Evolutionary conservation across 2,888 invertebrate genomes (phyloP), one percentile per base, ranked within the genome.

Genomic region (Hybos culiciformis): DNA sequence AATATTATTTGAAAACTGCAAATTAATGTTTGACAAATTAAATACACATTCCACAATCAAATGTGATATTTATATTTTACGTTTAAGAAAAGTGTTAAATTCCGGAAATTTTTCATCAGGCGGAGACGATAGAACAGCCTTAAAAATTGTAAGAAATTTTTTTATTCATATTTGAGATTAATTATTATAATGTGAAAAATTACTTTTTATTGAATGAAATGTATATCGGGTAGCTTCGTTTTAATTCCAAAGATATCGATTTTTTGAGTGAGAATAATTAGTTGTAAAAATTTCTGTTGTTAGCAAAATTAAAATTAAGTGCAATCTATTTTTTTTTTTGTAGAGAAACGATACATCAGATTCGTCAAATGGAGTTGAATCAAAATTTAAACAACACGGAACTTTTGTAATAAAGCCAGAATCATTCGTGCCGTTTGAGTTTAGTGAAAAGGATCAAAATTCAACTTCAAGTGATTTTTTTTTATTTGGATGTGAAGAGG

Each of bases 41-140:
- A 49, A 52, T 2, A 53, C 65, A 0, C 54, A 63, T 39, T 68
- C 70, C 34, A 60, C 63, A 39, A 56, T 74, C 12, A 60, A 56
- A 11, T 58, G 71, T 5, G 63, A 69, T 43, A 56, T 74, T 15
- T 73, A 69, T 45, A 66, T 66, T 47, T 51, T 73, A 39, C 62
- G 66, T 8, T 52, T 71, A 17, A 61, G 63, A 24, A 68, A 65
- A 47, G 53, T 65, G 1, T 57, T 59, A 11, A 38, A 38, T 24
- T 29, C 39, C n/a, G n/a, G n/a, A n/a, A n/a, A n/a, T n/a, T n/a
- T n/a, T n/a, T n/a, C n/a, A n/a, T n/a, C n/a, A n/a, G n/a, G n/a
- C n/a, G n/a, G n/a, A n/a, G n/a, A n/a, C n/a, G n/a, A n/a, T n/a
- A n/a, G n/a, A n/a, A n/a, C n/a, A n/a, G n/a, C n/a, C n/a, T n/a